Conservation (phyloP, 1,140 invertebrate species). For the Pteromalus puparum region DNA sequence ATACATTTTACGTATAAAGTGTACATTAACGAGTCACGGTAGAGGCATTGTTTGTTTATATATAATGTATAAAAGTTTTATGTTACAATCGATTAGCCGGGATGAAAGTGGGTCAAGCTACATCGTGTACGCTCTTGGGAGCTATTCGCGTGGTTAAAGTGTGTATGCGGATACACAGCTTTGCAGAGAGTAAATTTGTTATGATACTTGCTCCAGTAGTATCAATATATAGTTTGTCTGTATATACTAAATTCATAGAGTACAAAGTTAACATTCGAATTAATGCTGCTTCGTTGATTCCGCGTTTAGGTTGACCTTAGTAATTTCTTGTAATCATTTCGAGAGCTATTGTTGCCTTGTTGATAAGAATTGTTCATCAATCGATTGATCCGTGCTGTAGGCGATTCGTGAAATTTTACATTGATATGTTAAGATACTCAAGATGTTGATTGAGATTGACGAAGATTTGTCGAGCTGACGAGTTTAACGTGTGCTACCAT, state of each 20-base stretch:
- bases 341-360: no score
- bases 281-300: neutral
- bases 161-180: neutral
- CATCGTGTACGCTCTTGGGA: neutral
- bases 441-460: no score
- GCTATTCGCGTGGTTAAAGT: neutral
- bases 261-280: neutral
- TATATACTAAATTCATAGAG: neutral
- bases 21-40: neutral
- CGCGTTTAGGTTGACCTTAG: no score
- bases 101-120: slow-evolving; percentile 8
- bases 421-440: no score
- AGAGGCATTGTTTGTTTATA: slow-evolving; percentile 14
- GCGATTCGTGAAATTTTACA: no score
- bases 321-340: no score
- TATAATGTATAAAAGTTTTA: slow-evolving; percentile 30
- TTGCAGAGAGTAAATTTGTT: neutral
- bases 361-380: no score
- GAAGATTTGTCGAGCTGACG: neutral
- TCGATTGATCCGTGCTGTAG: no score
- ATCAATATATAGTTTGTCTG: neutral
- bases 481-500: neutral
- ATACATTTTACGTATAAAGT: neutral
- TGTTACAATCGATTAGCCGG: slow-evolving; percentile 22
- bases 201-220: neutral